These are phyloP conservation scores for Aspiorhynchus laticeps DNA, from an alignment of 2,113 vertebrate genomes.

Conservation along the genomic window DNA sequence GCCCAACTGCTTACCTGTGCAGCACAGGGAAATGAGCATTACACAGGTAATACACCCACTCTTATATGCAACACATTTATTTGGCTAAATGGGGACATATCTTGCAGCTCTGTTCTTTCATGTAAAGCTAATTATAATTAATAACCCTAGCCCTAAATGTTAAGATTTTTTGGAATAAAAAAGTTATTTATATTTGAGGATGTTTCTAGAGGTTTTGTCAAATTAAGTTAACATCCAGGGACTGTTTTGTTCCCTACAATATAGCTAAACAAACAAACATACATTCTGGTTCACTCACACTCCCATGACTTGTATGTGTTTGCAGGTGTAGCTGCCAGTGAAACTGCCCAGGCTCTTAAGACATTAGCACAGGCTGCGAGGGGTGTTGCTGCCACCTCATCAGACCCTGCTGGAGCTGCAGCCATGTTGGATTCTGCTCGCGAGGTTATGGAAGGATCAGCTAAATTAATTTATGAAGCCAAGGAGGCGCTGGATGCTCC, in stretches of 20 bases:
- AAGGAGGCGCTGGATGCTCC: constrained; percentile 91
- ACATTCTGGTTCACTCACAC: neutral
- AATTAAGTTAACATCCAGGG: neutral
- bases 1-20: constrained; percentile 94
- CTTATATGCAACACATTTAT: neutral
- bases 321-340: constrained; percentile 91
- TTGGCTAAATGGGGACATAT: neutral
- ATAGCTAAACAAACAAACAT: neutral
- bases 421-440: constrained; percentile 94
- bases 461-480: constrained; percentile 93
- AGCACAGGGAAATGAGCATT: constrained; percentile 95
- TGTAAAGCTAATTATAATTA: neutral
- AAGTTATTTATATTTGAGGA: neutral
- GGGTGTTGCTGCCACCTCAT: constrained; percentile 91
- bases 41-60: constrained; percentile 83
- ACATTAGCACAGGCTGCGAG: constrained; percentile 91
- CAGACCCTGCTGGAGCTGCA: constrained; percentile 82
- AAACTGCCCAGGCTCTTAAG: constrained; percentile 94
- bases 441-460: constrained; percentile 96
- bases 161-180: neutral
- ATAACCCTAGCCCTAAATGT: too few species aligned
- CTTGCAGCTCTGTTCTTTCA: neutral
- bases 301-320: neutral
- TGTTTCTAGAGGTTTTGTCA: neutral
- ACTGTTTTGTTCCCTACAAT: neutral